Percentiles rank a stretch among this genome's conserved stretches.
phyloP scores from a whole-genome alignment of 2,113 vertebrate species.

The Arenaria interpres region DNA sequence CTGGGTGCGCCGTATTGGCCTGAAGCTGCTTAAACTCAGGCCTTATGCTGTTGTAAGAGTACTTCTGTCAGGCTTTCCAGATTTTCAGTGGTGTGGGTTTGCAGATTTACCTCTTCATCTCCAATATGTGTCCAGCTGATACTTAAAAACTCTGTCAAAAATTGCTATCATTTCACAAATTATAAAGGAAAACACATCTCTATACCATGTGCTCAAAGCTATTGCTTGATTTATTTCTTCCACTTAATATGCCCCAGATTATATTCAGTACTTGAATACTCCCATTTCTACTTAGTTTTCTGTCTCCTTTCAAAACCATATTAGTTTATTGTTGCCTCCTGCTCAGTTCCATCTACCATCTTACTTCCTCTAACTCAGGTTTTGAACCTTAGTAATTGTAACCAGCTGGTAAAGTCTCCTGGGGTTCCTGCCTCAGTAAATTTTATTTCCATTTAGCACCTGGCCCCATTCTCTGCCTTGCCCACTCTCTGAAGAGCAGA shows the following conservation, averaged over 20 bases:
- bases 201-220: slow-evolving; percentile 58
- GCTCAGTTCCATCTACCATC: slow-evolving; percentile 41
- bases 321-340: slow-evolving; percentile 58
- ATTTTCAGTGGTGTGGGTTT: slow-evolving; percentile 38
- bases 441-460: slow-evolving; percentile 54
- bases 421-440: slow-evolving; percentile 4
- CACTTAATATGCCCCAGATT: slow-evolving; percentile 64
- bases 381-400: slow-evolving; percentile 54
- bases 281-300: slow-evolving; percentile 47
- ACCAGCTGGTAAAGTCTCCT: slow-evolving; percentile 16
- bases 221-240: slow-evolving; percentile 71
- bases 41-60: background rate
- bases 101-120: slow-evolving; percentile 53
- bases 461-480: slow-evolving; percentile 3
- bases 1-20: background rate
- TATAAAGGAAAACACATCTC: slow-evolving; percentile 35
- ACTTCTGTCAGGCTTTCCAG: slow-evolving; percentile 36
- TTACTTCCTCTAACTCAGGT: slow-evolving; percentile 48
- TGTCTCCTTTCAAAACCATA: slow-evolving; percentile 48
- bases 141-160: slow-evolving; percentile 66
- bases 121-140: slow-evolving; percentile 52
- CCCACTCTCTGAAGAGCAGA: background rate
- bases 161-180: slow-evolving; percentile 57
- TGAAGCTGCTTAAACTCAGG: slow-evolving; percentile 27
- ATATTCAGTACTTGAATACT: slow-evolving; percentile 41